These are phyloP conservation scores for Escarpia spicata DNA, from an alignment of 2,888 invertebrate genomes.

Conservation along the genomic window DNA sequence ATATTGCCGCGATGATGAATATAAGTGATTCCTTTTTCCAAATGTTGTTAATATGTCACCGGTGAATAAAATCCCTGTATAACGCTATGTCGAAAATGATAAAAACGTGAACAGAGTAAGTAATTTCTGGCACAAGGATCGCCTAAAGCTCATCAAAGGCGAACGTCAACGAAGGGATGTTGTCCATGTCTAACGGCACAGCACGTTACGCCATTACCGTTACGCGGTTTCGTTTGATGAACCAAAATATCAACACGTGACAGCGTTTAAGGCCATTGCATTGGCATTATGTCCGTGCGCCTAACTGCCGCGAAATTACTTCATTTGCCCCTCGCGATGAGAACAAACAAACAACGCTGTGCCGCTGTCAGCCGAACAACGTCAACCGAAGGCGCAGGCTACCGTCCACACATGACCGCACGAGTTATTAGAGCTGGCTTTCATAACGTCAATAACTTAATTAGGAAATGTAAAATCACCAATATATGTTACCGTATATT, in stretches of 20 bases:
- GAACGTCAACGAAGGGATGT: background rate
- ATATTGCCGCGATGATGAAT: too few relatives aligned
- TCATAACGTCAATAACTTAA: background rate
- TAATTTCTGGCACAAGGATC: too few relatives aligned
- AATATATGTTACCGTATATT: too few relatives aligned
- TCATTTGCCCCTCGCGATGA: slow-evolving; percentile 10
- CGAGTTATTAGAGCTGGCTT: background rate
- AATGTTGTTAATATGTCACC: too few relatives aligned
- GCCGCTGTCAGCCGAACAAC: background rate
- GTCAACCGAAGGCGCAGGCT: background rate
- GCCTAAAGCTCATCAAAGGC: background rate
- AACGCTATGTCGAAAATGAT: too few relatives aligned
- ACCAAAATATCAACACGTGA: background rate
- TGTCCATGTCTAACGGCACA: background rate
- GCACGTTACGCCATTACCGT: slow-evolving; percentile 12
- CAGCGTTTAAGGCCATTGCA: background rate
- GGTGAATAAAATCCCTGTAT: too few relatives aligned
- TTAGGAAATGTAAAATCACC: background rate
- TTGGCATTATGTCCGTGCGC: background rate
- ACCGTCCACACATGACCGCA: background rate
- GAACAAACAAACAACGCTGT: background rate
- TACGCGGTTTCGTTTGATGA: background rate
- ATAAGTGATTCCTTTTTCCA: too few relatives aligned
- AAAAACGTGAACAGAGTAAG: too few relatives aligned
- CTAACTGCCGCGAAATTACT: background rate